Evolutionary conservation across 2,888 invertebrate species (phyloP).

Genomic region (Nowickia ferox): DNA sequence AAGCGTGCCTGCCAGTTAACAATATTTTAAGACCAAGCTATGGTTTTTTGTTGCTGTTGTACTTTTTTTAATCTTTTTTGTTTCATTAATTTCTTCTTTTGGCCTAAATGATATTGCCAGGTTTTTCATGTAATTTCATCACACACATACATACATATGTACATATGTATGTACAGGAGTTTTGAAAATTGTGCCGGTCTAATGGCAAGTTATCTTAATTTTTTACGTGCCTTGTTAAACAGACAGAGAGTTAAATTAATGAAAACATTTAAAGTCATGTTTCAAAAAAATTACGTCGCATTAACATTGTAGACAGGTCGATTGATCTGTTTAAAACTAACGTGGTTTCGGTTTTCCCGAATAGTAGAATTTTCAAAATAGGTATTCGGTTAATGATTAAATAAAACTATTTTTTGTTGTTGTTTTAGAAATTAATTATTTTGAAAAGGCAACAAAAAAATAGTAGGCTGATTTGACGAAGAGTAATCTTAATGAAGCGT

Average conservation of each 20-base stretch:
- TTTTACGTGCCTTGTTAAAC: slow-evolving; percentile 46
- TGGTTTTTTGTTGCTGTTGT: slow-evolving; percentile 12
- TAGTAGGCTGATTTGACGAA: no score
- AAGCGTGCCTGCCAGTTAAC: slow-evolving; percentile 16
- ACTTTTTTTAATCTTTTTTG: slow-evolving; percentile 23
- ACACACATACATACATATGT: slow-evolving; percentile 27
- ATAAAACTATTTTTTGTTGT: no score
- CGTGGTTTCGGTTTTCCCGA: no score
- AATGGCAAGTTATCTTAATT: slow-evolving; percentile 53
- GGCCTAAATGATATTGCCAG: slow-evolving; percentile 67
- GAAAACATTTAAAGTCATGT: background rate
- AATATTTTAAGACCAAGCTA: slow-evolving; percentile 36
- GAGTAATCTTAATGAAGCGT: no score
- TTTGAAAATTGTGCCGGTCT: slow-evolving; percentile 62
- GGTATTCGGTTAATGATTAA: no score
- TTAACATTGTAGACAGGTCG: no score
- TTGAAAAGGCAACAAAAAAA: no score
- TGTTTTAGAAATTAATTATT: no score
- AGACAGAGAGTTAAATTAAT: slow-evolving; percentile 23
- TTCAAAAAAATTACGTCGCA: no score
- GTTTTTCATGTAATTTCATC: slow-evolving; percentile 54
- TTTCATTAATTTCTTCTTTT: slow-evolving; percentile 48
- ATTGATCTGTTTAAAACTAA: no score
- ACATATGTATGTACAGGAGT: slow-evolving; percentile 41
- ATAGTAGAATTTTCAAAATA: no score